Percentiles rank a stretch among this genome's conserved stretches.
phyloP scores from a whole-genome alignment of 2,113 vertebrate species.

The Heterocephalus glaber region DNA sequence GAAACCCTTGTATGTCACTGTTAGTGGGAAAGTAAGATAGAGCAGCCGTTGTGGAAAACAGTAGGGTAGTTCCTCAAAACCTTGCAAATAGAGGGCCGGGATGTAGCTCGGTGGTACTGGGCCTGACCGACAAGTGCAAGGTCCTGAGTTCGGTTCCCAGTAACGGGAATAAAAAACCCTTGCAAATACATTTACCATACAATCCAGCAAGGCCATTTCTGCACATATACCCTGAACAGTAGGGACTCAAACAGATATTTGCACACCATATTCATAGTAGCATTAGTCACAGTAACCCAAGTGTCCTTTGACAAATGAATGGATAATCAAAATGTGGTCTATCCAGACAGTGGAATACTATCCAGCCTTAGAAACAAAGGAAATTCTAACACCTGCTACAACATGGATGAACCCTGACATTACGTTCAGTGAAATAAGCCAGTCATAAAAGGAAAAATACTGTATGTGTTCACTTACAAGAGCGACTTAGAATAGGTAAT shows the following conservation, averaged over 20 bases:
- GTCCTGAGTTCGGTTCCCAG: too few relatives aligned
- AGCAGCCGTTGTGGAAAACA: not conserved
- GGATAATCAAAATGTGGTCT: not conserved
- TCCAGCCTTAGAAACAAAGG: not conserved
- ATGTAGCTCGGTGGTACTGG: too few relatives aligned
- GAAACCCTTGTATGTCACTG: not conserved
- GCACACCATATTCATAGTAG: not conserved
- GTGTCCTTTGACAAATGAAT: too few relatives aligned
- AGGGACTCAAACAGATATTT: too few relatives aligned
- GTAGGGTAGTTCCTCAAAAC: not conserved
- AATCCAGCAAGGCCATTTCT: not conserved
- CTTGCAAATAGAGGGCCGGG: too few relatives aligned
- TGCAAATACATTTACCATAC: not conserved
- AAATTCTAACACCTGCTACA: not conserved
- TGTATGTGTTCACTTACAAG: not conserved
- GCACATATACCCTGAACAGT: not conserved
- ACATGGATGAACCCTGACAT: rapidly evolving
- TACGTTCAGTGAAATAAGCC: not conserved
- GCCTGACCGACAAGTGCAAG: too few relatives aligned
- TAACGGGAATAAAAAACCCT: not conserved
- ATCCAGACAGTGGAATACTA: too few relatives aligned
- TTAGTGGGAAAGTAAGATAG: not conserved
- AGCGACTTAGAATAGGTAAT: not conserved
- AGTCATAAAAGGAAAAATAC: not conserved
- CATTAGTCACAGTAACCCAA: not conserved